Conservation (phyloP, 2,797 vertebrate genomes). For the Falco berigora region DNA sequence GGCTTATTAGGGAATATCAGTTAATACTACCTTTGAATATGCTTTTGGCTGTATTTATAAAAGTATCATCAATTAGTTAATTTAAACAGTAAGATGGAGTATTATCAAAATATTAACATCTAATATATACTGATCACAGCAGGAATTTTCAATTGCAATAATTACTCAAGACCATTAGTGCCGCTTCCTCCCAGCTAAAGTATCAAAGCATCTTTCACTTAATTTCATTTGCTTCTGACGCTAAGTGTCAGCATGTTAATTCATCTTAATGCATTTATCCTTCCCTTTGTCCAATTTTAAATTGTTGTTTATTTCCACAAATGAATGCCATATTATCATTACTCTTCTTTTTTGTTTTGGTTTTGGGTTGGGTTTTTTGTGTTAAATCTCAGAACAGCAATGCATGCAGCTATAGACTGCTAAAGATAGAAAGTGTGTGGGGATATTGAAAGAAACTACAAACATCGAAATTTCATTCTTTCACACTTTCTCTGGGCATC, state of each 20-base stretch:
- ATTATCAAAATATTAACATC: background rate
- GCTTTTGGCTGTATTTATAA: background rate
- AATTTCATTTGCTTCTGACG: background rate
- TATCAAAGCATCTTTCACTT: background rate
- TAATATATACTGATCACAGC: background rate
- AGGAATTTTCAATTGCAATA: constrained; percentile 2
- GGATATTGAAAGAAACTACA: background rate
- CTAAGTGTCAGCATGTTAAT: background rate
- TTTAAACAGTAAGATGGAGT: background rate
- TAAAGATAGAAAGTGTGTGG: background rate
- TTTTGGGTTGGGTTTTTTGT: background rate
- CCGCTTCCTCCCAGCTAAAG: constrained; percentile 1
- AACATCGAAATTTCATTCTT: background rate
- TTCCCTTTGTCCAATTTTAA: background rate
- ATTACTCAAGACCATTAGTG: background rate
- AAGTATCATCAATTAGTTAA: background rate
- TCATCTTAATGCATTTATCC: background rate
- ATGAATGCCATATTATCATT: background rate
- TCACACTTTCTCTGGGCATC: background rate
- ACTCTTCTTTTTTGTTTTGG: background rate
- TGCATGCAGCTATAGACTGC: background rate
- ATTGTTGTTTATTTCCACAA: background rate
- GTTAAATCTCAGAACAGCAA: background rate
- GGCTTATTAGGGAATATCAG: background rate
- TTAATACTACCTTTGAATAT: background rate